phyloP scores from a whole-genome alignment of 2,797 vertebrate genomes.

The Periparus ater region DNA sequence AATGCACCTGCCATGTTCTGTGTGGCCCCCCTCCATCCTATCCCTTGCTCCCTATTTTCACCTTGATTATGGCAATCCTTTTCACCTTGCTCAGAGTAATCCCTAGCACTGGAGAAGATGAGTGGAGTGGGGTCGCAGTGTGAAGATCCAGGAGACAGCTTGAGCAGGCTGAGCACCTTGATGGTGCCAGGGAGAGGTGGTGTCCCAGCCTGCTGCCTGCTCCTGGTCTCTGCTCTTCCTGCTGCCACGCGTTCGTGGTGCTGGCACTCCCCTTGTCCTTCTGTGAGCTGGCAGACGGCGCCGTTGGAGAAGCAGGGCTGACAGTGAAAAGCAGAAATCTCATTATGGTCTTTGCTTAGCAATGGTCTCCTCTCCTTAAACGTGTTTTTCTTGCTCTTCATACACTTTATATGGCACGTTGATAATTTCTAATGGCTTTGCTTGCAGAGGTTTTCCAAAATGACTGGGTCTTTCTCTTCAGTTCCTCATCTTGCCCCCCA shows the following conservation, averaged over 20 bases:
- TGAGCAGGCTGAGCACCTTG: not conserved
- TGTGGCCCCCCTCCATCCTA: not conserved
- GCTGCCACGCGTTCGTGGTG: accelerated
- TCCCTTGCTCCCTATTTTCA: not conserved
- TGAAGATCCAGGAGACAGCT: not conserved
- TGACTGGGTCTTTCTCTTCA: not conserved
- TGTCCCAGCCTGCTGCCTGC: conserved; percentile 12
- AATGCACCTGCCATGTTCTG: not conserved
- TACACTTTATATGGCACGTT: not conserved
- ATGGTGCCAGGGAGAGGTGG: not conserved
- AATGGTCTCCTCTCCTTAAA: not conserved
- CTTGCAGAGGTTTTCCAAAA: not conserved
- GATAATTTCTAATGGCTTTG: not conserved
- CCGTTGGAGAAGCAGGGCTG: not conserved
- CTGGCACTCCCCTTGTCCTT: not conserved
- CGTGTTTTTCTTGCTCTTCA: not conserved
- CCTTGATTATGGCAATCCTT: not conserved
- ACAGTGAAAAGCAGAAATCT: not conserved
- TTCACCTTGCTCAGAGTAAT: not conserved
- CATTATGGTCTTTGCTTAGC: not conserved
- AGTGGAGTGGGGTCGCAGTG: accelerated
- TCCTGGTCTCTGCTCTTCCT: not conserved
- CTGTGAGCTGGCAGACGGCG: not conserved
- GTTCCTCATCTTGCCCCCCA: not conserved
- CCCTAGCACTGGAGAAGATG: not conserved